Conservation (phyloP, 2,797 vertebrate genomes). For the Hyperoplus immaculatus region DNA sequence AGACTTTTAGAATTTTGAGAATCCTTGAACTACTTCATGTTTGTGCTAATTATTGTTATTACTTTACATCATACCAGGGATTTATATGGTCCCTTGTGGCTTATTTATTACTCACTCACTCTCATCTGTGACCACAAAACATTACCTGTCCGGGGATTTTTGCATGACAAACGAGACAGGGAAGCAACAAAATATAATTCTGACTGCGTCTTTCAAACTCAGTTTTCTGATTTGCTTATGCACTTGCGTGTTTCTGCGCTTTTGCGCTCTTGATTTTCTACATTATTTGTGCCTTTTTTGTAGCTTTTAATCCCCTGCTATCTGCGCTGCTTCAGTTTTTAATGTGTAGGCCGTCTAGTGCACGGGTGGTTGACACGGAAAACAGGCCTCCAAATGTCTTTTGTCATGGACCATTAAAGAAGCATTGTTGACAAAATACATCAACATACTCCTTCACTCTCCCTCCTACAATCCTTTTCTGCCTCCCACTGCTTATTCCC, state of each 20-base stretch:
- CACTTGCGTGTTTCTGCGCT: too few species aligned
- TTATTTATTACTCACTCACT: not conserved
- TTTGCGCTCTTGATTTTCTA: not conserved
- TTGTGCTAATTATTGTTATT: slow-evolving; percentile 5
- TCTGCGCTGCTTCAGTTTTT: slow-evolving; percentile 24
- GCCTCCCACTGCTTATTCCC: not conserved
- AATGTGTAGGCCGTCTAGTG: slow-evolving; percentile 21
- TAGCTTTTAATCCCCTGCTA: slow-evolving; percentile 33
- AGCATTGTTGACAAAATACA: slow-evolving; percentile 46
- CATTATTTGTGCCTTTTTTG: slow-evolving; percentile 7
- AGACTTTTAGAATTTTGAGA: not conserved
- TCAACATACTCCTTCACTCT: slow-evolving; percentile 8
- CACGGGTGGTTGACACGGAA: slow-evolving; percentile 24
- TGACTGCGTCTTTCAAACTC: slow-evolving; percentile 1
- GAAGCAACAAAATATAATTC: slow-evolving; percentile 16
- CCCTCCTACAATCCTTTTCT: not conserved
- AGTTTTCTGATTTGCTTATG: not conserved
- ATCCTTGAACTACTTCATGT: not conserved
- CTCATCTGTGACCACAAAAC: slow-evolving; percentile 1
- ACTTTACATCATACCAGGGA: not conserved
- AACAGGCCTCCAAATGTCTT: slow-evolving; percentile 52
- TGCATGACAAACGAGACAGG: not conserved
- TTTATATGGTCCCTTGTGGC: not conserved
- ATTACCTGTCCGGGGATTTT: not conserved
- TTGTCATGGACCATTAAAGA: slow-evolving; percentile 49